Conservation (phyloP, 2,888 invertebrate species). For the Fissipunctia ypsillon region DNA sequence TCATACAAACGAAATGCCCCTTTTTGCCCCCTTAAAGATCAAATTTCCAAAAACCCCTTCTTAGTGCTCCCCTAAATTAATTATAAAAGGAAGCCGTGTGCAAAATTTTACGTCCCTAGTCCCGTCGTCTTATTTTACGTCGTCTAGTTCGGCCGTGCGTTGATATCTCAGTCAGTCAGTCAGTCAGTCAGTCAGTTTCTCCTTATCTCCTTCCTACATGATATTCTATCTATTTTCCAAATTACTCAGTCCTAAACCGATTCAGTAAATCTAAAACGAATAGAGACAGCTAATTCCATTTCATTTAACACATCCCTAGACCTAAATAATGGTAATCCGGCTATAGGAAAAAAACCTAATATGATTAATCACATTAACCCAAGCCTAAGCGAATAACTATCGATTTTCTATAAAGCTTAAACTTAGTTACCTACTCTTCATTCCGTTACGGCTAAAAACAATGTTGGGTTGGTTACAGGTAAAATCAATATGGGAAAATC, state of each 20-base stretch:
- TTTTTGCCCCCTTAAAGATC: no score
- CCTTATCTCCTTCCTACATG: no score
- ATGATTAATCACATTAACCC: conserved; percentile 46
- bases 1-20: no score
- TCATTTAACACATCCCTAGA: conserved; percentile 31
- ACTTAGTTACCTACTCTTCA: neutral
- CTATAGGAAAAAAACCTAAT: conserved; percentile 39
- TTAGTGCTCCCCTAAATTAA: no score
- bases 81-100: no score
- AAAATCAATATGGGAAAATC: neutral
- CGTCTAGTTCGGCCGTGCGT: no score
- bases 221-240: conserved; percentile 11
- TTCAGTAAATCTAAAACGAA: conserved; percentile 25
- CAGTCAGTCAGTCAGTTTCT: no score
- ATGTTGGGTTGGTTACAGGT: neutral
- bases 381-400: conserved; percentile 15
- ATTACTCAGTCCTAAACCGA: neutral
- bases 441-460: neutral
- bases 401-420: conserved; percentile 35
- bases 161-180: no score
- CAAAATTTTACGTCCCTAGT: no score
- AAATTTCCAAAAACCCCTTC: no score
- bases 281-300: conserved; percentile 25
- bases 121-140: no score
- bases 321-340: neutral